A percentile compares a stretch with the other conserved stretches of the same genome.
phyloP scores from a whole-genome alignment of 2,113 vertebrate species.

The Varanus komodoensis region DNA sequence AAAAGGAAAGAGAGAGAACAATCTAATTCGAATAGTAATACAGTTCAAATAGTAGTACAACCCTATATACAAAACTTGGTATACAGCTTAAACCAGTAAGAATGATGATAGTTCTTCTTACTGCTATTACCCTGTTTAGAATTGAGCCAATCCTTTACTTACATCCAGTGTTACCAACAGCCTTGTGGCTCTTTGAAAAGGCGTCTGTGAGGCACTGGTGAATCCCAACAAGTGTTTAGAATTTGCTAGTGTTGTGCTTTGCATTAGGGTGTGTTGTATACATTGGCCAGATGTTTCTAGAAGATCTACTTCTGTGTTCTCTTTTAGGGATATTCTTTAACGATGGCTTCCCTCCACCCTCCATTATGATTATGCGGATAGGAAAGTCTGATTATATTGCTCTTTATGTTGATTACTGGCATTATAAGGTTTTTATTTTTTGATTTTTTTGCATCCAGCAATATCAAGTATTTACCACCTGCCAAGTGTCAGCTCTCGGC shows the following conservation, averaged over 20 bases:
- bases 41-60: too few relatives aligned
- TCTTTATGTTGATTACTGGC: conserved; percentile 41
- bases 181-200: background rate
- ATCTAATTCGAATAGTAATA: too few relatives aligned
- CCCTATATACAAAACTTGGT: too few relatives aligned
- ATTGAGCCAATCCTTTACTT: background rate
- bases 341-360: background rate
- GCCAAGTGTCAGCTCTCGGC: conserved; percentile 27
- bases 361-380: conserved; percentile 26
- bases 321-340: conserved; percentile 10
- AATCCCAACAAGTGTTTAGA: background rate
- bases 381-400: conserved; percentile 26
- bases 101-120: too few relatives aligned
- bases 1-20: too few relatives aligned
- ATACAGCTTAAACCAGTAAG: too few relatives aligned
- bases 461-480: conserved; percentile 29
- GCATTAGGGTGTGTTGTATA: background rate
- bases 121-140: too few relatives aligned
- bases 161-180: background rate
- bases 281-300: background rate
- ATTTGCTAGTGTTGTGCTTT: too few relatives aligned
- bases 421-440: conserved; percentile 21
- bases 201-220: background rate
- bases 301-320: background rate
- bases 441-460: conserved; percentile 2